Conservation (phyloP, 1,140 invertebrate genomes). For the Gonatopus flavifemur region DNA sequence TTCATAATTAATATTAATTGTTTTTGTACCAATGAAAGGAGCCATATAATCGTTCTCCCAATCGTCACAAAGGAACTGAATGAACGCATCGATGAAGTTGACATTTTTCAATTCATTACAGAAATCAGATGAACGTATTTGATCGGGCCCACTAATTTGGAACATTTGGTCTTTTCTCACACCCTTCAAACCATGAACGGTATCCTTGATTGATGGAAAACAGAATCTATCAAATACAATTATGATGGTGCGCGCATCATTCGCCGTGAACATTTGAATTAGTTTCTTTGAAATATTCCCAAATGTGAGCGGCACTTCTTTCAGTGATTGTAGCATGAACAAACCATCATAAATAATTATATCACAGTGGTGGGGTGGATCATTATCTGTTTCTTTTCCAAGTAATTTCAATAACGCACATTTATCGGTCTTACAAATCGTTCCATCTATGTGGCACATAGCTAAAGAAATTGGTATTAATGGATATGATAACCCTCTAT, state of each 20-base stretch:
- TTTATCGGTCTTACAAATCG: slow-evolving; percentile 23
- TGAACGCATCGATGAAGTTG: slow-evolving; percentile 1
- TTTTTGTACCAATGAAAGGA: slow-evolving; percentile 1
- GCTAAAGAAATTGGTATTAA: slow-evolving; percentile 5
- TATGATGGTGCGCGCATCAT: background rate
- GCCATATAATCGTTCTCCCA: no score
- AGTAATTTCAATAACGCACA: no score
- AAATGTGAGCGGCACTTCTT: slow-evolving; percentile 1
- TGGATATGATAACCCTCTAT: slow-evolving; percentile 8
- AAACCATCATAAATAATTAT: slow-evolving; percentile 23
- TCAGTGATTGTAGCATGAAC: slow-evolving; percentile 19
- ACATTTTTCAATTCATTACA: slow-evolving; percentile 1
- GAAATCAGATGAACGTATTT: slow-evolving; percentile 4
- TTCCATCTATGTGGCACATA: slow-evolving; percentile 28
- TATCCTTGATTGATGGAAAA: slow-evolving; percentile 9
- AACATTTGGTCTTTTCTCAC: background rate
- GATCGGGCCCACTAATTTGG: background rate
- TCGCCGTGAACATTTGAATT: background rate
- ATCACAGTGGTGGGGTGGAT: background rate
- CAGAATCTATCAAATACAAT: slow-evolving; percentile 10
- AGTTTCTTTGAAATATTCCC: slow-evolving; percentile 12
- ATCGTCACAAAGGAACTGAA: slow-evolving; percentile 2
- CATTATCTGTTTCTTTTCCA: slow-evolving; percentile 2
- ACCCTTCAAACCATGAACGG: no score
- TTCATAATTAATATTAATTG: background rate